Conservation (phyloP, 2,888 invertebrate genomes). For the Reticulitermes lucifugus region DNA sequence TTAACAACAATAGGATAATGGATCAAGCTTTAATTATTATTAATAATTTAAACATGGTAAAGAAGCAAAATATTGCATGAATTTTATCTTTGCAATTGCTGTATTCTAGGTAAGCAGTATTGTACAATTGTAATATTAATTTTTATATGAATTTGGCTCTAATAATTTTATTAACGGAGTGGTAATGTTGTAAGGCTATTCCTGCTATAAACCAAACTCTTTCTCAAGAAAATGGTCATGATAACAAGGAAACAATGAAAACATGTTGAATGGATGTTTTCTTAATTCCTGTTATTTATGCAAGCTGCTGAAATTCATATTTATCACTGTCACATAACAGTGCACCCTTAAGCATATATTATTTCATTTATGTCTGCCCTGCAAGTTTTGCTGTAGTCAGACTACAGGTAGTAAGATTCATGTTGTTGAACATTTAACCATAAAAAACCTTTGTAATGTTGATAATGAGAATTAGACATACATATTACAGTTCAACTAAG, state of each 20-base stretch:
- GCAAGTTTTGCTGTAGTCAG: no score
- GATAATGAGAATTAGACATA: no score
- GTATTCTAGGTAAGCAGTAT: slow-evolving; percentile 44
- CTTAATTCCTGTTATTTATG: no score
- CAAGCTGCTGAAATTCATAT: no score
- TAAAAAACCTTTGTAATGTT: no score
- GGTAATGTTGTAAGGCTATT: neutral
- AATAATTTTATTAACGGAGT: slow-evolving; percentile 1
- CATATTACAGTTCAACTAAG: no score
- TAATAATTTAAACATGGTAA: slow-evolving; percentile 45
- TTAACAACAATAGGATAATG: slow-evolving; percentile 34
- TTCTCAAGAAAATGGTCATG: neutral
- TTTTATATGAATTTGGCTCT: slow-evolving; percentile 5
- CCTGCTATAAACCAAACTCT: neutral
- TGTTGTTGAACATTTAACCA: no score
- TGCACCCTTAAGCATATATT: no score
- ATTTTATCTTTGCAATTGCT: neutral
- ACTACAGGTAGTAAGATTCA: no score
- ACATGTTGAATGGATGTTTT: slow-evolving; percentile 9
- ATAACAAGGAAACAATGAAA: neutral
- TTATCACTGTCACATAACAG: no score
- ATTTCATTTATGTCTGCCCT: no score
- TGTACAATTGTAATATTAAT: slow-evolving; percentile 34
- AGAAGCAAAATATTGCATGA: slow-evolving; percentile 24
- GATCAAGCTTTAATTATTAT: slow-evolving; percentile 44